A percentile compares a stretch with the other conserved stretches of the same genome.
phyloP scores from a whole-genome alignment of 2,888 invertebrate genomes.

The Marronus borbonicus region DNA sequence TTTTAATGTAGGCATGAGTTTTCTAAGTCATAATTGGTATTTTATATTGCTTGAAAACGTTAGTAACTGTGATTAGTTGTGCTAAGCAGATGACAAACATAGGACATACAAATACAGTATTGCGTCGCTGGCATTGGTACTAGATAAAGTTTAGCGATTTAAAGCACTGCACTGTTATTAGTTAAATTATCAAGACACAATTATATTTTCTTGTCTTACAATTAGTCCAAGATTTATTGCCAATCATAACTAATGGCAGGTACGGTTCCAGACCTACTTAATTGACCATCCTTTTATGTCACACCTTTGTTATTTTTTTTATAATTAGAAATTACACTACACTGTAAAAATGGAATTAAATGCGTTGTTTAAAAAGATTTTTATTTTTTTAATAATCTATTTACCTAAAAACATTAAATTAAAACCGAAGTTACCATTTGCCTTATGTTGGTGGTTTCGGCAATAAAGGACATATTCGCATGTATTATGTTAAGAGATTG shows the following conservation, averaged over 20 bases:
- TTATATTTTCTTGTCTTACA: neutral
- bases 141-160: neutral
- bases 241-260: neutral
- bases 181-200: neutral
- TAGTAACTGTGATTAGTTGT: neutral
- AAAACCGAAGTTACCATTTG: too few species aligned
- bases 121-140: neutral
- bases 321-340: conserved; percentile 32
- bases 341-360: conserved; percentile 44
- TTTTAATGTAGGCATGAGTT: conserved; percentile 34
- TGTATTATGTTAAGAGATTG: too few species aligned
- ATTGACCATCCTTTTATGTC: conserved; percentile 34
- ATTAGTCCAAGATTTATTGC: neutral
- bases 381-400: neutral
- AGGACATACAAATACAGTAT: neutral
- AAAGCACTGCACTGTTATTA: neutral
- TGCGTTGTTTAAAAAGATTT: conserved; percentile 39
- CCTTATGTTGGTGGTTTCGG: too few species aligned
- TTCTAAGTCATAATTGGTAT: conserved; percentile 49
- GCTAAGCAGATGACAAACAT: neutral
- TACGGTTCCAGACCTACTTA: conserved; percentile 26
- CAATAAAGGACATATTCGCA: too few species aligned
- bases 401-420: too few species aligned
- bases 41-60: conserved; percentile 46
- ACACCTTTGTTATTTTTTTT: conserved; percentile 29